Conservation (phyloP, 2,797 vertebrate species). For the Avahi laniger region DNA sequence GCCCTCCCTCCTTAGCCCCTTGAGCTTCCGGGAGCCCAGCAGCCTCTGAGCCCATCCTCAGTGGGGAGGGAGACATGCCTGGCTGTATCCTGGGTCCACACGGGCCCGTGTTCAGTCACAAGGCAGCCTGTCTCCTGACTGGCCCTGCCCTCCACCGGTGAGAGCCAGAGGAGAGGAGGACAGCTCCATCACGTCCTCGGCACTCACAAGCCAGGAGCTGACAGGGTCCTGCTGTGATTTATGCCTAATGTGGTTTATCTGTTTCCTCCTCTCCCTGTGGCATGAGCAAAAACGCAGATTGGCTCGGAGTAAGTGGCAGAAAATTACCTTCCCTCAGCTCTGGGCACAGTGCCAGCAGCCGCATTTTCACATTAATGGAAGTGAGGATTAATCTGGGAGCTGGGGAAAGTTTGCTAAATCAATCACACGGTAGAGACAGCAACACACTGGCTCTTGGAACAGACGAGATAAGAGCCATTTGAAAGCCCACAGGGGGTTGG, state of each 20-base stretch:
- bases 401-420: neutral
- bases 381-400: neutral
- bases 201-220: neutral
- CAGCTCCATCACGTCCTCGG: neutral
- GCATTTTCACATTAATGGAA: neutral
- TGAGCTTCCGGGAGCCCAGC: neutral
- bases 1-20: neutral
- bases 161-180: neutral
- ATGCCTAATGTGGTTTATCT: neutral
- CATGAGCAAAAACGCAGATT: neutral
- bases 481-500: neutral
- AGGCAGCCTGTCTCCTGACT: neutral
- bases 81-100: neutral
- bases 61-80: rapidly evolving
- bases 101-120: rapidly evolving
- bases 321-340: neutral
- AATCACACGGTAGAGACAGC: neutral
- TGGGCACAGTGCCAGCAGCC: neutral
- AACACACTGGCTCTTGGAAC: neutral
- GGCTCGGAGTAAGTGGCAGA: neutral
- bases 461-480: neutral
- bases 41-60: neutral
- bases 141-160: neutral
- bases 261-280: neutral
- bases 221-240: rapidly evolving